Percentiles rank a stretch among this genome's conserved stretches.
Evolutionary conservation across 2,888 invertebrate genomes (phyloP).

Genomic region (Lasiommata megera): DNA sequence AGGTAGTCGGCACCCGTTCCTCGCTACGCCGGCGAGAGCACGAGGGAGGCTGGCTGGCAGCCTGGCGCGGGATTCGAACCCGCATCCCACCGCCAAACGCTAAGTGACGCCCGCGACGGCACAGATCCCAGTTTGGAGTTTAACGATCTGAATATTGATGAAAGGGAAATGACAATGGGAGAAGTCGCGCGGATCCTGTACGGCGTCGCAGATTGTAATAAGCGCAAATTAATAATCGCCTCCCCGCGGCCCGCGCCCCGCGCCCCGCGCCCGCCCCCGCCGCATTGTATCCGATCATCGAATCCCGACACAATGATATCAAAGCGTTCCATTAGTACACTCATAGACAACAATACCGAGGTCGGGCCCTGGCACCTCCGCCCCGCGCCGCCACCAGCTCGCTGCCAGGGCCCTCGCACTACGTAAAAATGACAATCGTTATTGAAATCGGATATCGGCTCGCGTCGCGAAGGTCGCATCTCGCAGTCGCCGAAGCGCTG

Average conservation of each 20-base stretch:
- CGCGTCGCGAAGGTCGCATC: conserved; percentile 51
- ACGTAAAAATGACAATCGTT: conserved; percentile 27
- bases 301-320: conserved; percentile 10
- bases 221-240: conserved; percentile 3
- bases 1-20: not conserved
- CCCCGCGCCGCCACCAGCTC: not conserved
- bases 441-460: conserved; percentile 30
- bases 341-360: not conserved
- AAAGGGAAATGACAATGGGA: not conserved
- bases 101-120: too few relatives aligned
- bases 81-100: too few relatives aligned
- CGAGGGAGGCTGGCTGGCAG: too few relatives aligned
- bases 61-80: too few relatives aligned
- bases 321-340: conserved; percentile 4
- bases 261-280: not conserved
- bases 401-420: conserved; percentile 2
- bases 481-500: conserved; percentile 60
- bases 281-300: conserved; percentile 13
- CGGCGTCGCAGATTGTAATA: not conserved
- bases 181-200: not conserved
- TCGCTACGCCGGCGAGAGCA: too few relatives aligned
- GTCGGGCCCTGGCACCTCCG: not conserved
- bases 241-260: not conserved
- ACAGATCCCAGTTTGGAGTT: too few relatives aligned
- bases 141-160: not conserved